Evolutionary conservation across 2,888 invertebrate species (phyloP).

Genomic region (Tubulanus polymorphus): DNA sequence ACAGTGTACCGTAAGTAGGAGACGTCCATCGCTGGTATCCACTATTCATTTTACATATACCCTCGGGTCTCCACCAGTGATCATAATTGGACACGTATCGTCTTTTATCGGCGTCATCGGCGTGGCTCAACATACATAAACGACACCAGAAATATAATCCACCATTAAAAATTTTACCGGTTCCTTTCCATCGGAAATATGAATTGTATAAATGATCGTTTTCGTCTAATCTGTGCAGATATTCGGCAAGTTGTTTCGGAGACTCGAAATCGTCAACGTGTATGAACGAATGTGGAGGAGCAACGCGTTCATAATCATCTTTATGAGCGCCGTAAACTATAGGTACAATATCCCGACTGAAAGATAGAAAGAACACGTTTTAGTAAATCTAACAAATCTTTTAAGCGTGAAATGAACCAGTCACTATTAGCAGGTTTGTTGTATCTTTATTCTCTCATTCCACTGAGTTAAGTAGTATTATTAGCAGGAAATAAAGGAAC

Average conservation of each 20-base stretch:
- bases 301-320: constrained; percentile 81
- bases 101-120: constrained; percentile 32
- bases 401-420: too few species aligned
- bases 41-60: constrained; percentile 40
- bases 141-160: constrained; percentile 95
- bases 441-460: too few species aligned
- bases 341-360: constrained; percentile 77
- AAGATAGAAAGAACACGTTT: constrained; percentile 13
- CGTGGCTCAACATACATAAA: constrained; percentile 70
- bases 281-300: too few species aligned
- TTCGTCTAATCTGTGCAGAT: too few species aligned
- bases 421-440: too few species aligned
- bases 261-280: too few species aligned
- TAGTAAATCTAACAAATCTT: not conserved
- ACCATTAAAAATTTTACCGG: too few species aligned
- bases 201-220: too few species aligned
- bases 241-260: too few species aligned
- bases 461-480: too few species aligned
- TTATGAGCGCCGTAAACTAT: constrained; percentile 95
- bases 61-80: constrained; percentile 77
- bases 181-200: too few species aligned
- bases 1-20: not conserved
- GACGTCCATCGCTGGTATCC: not conserved
- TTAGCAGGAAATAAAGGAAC: too few species aligned
- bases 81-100: constrained; percentile 72